These are phyloP conservation scores for Amiota minor DNA, from an alignment of 2,888 invertebrate genomes.

Conservation along the genomic window DNA sequence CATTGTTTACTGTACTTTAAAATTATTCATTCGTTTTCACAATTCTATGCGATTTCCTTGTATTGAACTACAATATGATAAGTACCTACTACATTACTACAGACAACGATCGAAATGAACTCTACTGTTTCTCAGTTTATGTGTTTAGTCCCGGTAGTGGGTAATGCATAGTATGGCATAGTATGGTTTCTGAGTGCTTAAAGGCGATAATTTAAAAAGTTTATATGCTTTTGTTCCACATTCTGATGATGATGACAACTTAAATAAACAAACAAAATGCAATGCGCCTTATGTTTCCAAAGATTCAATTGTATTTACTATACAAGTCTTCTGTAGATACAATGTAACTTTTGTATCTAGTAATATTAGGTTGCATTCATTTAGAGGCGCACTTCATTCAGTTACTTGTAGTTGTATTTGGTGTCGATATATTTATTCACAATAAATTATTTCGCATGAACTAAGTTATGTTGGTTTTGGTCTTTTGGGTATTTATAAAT, in stretches of 20 bases:
- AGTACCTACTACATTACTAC: background rate
- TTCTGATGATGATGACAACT: conserved; percentile 15
- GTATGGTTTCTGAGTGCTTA: conserved; percentile 32
- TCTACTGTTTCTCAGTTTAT: background rate
- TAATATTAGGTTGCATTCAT: too few relatives aligned
- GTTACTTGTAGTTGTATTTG: background rate
- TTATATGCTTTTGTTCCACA: conserved; percentile 48
- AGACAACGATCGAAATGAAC: background rate
- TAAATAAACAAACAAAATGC: conserved; percentile 9
- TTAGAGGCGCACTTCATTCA: too few relatives aligned
- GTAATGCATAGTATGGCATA: too few relatives aligned
- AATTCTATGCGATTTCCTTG: conserved; percentile 22
- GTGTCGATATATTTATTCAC: conserved; percentile 19
- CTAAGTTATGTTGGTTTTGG: background rate
- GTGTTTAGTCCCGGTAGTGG: too few relatives aligned
- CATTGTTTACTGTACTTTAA: background rate
- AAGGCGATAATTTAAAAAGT: conserved; percentile 65
- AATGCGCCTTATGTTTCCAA: background rate
- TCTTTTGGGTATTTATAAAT: conserved; percentile 10
- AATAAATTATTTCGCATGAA: conserved; percentile 20
- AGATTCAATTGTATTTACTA: conserved; percentile 1
- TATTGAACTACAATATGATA: background rate
- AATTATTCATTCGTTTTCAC: background rate
- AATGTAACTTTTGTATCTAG: too few relatives aligned
- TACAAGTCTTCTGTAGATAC: background rate